Percentiles rank a stretch among this genome's conserved stretches.
Conservation (phyloP, 2,888 invertebrate species). For the Aphidius colemani region DNA sequence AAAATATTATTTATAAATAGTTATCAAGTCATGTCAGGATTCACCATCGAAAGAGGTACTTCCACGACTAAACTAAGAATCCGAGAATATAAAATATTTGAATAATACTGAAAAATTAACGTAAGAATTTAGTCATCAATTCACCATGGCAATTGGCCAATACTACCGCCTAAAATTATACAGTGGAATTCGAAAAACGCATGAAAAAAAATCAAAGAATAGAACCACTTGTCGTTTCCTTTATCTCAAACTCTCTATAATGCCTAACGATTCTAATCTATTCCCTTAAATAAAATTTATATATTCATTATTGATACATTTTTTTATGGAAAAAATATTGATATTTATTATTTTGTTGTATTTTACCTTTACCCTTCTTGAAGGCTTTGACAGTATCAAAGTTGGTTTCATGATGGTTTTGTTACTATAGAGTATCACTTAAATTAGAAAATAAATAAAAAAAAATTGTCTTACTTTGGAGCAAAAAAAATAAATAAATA, state of each 20-base stretch:
- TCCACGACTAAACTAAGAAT: no score
- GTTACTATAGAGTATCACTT: not conserved
- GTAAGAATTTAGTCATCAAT: no score
- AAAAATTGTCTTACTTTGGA: not conserved
- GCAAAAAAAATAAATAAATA: no score
- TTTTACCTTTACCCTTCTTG: conserved; percentile 36
- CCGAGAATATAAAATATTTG: no score
- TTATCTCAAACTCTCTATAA: conserved; percentile 11
- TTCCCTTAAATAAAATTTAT: conserved; percentile 12
- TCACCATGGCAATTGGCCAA: no score
- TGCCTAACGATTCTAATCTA: no score
- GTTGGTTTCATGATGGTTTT: conserved; percentile 32
- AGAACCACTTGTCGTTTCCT: conserved; percentile 4
- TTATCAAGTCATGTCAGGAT: no score
- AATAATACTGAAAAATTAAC: no score
- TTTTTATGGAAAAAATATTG: not conserved
- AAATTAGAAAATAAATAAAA: not conserved
- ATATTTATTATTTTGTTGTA: not conserved
- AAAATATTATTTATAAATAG: not conserved
- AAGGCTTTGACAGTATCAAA: conserved; percentile 38
- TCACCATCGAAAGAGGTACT: no score
- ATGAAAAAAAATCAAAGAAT: no score
- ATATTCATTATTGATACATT: not conserved
- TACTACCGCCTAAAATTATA: no score
- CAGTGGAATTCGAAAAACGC: no score